Evolutionary conservation across 2,797 vertebrate genomes (phyloP).

Genomic region (Neomorphus geoffroyi): DNA sequence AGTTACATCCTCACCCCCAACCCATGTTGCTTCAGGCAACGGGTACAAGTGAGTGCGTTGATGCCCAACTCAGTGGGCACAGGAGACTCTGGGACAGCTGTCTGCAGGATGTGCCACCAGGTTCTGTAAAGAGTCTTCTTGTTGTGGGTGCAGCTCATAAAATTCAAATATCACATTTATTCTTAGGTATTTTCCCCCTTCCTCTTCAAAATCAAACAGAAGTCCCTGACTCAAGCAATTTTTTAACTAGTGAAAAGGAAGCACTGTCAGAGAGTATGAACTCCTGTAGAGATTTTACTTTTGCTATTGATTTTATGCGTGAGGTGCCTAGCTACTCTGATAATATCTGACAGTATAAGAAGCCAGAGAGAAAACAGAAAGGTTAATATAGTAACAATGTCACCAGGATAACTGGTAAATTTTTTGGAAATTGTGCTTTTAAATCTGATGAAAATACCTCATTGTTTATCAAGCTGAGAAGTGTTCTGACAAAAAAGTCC

Average conservation of each 20-base stretch:
- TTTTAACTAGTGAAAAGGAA: neutral
- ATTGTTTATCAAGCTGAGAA: neutral
- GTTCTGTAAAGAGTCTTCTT: neutral
- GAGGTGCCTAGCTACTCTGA: slow-evolving; percentile 47
- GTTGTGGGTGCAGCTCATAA: rapidly evolving
- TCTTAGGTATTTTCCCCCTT: neutral
- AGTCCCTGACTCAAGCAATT: slow-evolving; percentile 7
- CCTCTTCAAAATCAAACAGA: neutral
- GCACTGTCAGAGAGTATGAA: slow-evolving; percentile 28
- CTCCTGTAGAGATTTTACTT: slow-evolving; percentile 55
- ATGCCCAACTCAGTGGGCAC: rapidly evolving
- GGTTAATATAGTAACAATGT: slow-evolving; percentile 14
- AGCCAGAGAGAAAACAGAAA: slow-evolving; percentile 41
- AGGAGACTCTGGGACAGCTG: neutral
- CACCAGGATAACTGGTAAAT: neutral
- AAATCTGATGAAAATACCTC: neutral
- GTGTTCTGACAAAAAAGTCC: too few species aligned
- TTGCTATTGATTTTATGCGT: slow-evolving; percentile 58
- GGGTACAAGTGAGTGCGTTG: rapidly evolving
- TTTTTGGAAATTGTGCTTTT: neutral
- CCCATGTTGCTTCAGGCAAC: too few species aligned
- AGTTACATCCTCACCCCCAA: rapidly evolving
- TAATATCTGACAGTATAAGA: slow-evolving; percentile 33
- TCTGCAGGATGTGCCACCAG: rapidly evolving
- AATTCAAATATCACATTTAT: neutral